Conservation (phyloP, 2,797 vertebrate species). For the Heteromormyrus szaboi region DNA sequence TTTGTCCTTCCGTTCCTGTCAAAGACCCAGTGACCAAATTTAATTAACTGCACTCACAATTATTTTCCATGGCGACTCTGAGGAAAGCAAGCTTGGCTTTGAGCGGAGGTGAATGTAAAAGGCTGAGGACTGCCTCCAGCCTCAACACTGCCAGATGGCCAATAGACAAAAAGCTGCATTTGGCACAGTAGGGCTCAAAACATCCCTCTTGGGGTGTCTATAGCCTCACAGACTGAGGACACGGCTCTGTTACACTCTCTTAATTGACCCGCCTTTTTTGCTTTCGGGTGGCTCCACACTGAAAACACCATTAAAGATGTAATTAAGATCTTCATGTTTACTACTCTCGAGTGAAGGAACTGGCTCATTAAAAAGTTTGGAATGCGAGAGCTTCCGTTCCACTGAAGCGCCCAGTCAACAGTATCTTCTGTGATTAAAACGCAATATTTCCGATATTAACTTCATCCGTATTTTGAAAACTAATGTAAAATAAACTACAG, state of each 20-base stretch:
- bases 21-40: slow-evolving; percentile 26
- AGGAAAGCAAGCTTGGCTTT: slow-evolving; percentile 24
- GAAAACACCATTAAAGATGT: slow-evolving; percentile 10
- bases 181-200: slow-evolving; percentile 2
- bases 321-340: slow-evolving; percentile 20
- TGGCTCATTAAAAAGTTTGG: slow-evolving; percentile 21
- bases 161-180: not conserved
- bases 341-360: slow-evolving; percentile 7
- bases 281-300: slow-evolving; percentile 7
- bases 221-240: not conserved
- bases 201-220: not conserved
- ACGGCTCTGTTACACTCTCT: slow-evolving; percentile 6
- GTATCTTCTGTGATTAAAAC: slow-evolving; percentile 7
- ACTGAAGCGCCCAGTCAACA: slow-evolving; percentile 28
- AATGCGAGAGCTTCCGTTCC: slow-evolving; percentile 27
- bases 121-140: slow-evolving; percentile 21
- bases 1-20: slow-evolving; percentile 26
- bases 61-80: slow-evolving; percentile 29
- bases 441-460: not conserved
- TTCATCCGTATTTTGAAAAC: not conserved
- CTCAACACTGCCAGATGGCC: slow-evolving; percentile 9
- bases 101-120: slow-evolving; percentile 15
- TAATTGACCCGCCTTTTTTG: slow-evolving; percentile 9
- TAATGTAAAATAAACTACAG: not conserved
- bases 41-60: slow-evolving; percentile 40